These are phyloP conservation scores for Ctenomys sociabilis DNA, from an alignment of 2,113 vertebrate genomes.

Conservation along the genomic window DNA sequence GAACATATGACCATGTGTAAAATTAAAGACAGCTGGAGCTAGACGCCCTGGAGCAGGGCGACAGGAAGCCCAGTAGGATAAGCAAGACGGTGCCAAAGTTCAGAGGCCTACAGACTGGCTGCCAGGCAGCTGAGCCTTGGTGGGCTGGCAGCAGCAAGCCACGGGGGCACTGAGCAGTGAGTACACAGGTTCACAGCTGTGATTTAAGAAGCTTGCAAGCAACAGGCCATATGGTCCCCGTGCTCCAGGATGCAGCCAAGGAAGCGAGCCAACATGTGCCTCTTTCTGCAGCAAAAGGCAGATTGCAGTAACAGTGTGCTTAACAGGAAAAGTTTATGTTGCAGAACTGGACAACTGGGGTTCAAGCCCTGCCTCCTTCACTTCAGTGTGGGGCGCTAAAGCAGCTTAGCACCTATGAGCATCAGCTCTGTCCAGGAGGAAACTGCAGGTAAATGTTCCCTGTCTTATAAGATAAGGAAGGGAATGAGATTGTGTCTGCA, in stretches of 20 bases:
- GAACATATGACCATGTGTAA: not conserved
- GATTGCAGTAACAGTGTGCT: not conserved
- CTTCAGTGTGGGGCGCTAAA: too few relatives aligned
- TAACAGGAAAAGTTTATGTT: not conserved
- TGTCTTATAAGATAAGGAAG: not conserved
- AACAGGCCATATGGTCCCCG: not conserved
- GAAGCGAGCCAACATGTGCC: not conserved
- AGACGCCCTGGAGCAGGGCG: not conserved
- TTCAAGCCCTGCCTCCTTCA: not conserved
- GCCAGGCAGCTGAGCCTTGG: not conserved
- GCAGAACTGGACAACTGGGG: not conserved
- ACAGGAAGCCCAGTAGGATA: not conserved
- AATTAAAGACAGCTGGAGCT: slow-evolving; percentile 29
- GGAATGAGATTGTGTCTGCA: not conserved
- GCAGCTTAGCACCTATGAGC: not conserved
- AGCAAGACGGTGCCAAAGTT: not conserved
- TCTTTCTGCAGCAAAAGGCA: not conserved
- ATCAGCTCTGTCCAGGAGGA: not conserved
- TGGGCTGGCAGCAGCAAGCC: not conserved
- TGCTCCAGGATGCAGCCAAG: not conserved
- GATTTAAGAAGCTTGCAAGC: not conserved
- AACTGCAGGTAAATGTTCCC: not conserved
- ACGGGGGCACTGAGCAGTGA: not conserved
- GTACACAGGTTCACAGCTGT: not conserved
- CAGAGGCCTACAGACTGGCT: not conserved